Base-by-base conservation (phyloP, 2,113 vertebrate genomes). In the Alaudala cheleensis region DNA sequence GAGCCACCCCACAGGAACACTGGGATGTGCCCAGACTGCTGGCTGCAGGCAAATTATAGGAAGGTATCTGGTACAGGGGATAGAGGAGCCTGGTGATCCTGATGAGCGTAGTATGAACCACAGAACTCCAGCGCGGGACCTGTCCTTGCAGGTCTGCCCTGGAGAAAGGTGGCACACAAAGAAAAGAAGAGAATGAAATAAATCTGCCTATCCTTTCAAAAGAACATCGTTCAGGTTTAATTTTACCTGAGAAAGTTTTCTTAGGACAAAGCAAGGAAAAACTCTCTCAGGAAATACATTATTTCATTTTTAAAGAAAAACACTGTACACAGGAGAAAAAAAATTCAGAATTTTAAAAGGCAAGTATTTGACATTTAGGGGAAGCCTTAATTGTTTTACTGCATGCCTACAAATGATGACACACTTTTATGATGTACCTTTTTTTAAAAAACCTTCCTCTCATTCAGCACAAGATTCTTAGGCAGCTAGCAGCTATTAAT, bases 321-420 rank as follows among this genome's bases (percentile, higher is more conserved):
- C 17, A 29, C 9, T 2, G 0, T 37, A 51, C 17, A 81, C 2
- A 83, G 14, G 13, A 71, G 31, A 83, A 40, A 9, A 88, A 88
- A 83, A 88, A 83, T 19, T 13, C 33, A 56, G 40, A 71, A 47
- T 50, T 81, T 34, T 6, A 47, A 92, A 88, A 60, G 60, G 8
- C 21, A 71, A 86, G 26, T 5, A 65, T 81, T 76, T 92, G 53
- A 80, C 74, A 77, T 86, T 64, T 60, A 82, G 24, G 37, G 31
- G 24, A 76, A 92, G 14, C 25, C 34, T 69, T 71, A 82, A 80
- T 67, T 87, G 71, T 87, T 93, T 95, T 29, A 44, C 40, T 67
- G n/a, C 44, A 19, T 76, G 24, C 31, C 40, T 90, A 51, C 49
- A 90, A 72, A 92, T 56, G 51, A 25, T 61, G 62, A 82, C 40